Evolutionary conservation across 2,888 invertebrate species (phyloP).

Genomic region (Euclidia mi): DNA sequence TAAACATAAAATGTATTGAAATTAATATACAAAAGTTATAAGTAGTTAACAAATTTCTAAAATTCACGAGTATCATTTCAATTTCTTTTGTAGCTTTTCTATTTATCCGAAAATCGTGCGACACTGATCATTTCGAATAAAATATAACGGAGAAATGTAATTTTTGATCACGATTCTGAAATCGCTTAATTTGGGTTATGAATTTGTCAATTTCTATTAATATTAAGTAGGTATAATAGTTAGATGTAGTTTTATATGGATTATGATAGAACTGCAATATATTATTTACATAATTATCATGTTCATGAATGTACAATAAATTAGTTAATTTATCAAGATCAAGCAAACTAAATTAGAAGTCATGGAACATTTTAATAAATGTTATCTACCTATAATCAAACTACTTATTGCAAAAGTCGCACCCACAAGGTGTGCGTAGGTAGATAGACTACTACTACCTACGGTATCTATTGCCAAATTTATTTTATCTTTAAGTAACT

Average conservation of each 20-base stretch:
- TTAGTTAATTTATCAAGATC: no score
- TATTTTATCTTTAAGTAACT: slow-evolving; percentile 31
- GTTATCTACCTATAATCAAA: slow-evolving; percentile 46
- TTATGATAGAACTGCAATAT: no score
- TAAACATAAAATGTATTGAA: no score
- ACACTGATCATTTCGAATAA: slow-evolving; percentile 44
- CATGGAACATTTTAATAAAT: no score
- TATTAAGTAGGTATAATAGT: no score
- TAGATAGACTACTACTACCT: slow-evolving; percentile 45
- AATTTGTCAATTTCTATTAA: background rate
- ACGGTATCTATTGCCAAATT: slow-evolving; percentile 56
- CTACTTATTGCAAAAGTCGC: slow-evolving; percentile 58
- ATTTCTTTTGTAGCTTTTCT: slow-evolving; percentile 44
- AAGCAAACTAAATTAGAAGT: no score
- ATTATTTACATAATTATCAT: no score
- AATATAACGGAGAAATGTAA: slow-evolving; percentile 46
- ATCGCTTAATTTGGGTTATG: slow-evolving; percentile 30
- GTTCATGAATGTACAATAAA: no score
- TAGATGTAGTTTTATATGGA: background rate
- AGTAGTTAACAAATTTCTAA: slow-evolving; percentile 22
- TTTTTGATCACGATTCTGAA: slow-evolving; percentile 38
- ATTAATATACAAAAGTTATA: no score
- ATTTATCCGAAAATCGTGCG: slow-evolving; percentile 47
- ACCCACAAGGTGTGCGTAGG: slow-evolving; percentile 59
- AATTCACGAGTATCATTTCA: slow-evolving; percentile 34